A percentile compares a stretch with the other conserved stretches of the same genome.
Evolutionary conservation across 2,113 vertebrate species (phyloP).

Genomic region (Amazona vittata): DNA sequence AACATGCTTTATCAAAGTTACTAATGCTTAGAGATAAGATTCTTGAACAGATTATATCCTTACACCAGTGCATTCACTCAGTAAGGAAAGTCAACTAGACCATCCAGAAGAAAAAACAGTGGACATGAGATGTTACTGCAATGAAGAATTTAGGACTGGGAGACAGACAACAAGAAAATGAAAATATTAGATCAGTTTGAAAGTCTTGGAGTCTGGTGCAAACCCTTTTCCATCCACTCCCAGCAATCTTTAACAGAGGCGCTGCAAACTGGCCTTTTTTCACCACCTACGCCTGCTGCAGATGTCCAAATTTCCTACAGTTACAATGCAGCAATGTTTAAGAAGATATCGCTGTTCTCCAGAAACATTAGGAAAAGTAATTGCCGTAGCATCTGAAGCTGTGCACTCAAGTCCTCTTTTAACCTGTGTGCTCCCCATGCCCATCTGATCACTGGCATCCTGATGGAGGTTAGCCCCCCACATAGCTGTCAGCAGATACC

Average conservation of each 20-base stretch:
- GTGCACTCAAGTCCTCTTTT: neutral
- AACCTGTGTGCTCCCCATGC: neutral
- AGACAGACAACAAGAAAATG: neutral
- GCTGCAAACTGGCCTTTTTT: neutral
- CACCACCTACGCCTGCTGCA: neutral
- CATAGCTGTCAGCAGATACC: neutral
- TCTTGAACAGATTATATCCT: neutral
- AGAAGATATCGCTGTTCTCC: neutral
- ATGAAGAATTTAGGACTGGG: neutral
- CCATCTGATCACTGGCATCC: rapidly evolving
- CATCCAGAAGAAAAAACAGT: neutral
- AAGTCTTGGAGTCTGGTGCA: neutral
- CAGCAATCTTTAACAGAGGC: neutral
- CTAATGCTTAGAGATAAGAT: neutral
- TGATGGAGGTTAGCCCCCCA: neutral
- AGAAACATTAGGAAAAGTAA: neutral
- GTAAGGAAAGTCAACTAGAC: neutral
- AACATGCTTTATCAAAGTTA: neutral
- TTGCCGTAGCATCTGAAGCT: neutral
- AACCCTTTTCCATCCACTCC: neutral
- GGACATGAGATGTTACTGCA: neutral
- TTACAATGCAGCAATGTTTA: neutral
- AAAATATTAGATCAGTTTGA: neutral
- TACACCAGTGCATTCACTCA: neutral
- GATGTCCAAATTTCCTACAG: neutral